These are phyloP conservation scores for Sakesphorus luctuosus DNA, from an alignment of 2,113 vertebrate genomes.

Conservation along the genomic window DNA sequence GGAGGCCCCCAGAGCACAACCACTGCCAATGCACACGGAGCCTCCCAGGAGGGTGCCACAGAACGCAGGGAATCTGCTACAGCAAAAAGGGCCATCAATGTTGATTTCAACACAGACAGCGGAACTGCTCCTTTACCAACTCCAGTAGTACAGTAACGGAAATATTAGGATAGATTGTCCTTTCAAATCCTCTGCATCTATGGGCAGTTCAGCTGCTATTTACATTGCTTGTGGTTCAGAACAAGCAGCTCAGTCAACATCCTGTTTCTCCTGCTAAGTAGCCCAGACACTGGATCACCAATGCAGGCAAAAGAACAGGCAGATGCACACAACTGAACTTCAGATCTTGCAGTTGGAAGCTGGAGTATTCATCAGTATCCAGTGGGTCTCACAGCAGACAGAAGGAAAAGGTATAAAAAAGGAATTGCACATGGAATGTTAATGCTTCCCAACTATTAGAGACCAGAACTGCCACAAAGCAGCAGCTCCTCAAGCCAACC, in stretches of 20 bases:
- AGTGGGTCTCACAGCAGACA: background rate
- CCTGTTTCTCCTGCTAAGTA: background rate
- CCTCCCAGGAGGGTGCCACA: accelerated
- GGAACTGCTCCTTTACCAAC: background rate
- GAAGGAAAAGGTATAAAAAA: background rate
- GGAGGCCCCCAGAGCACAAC: background rate
- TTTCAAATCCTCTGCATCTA: background rate
- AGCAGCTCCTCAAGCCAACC: background rate
- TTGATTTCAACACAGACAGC: background rate
- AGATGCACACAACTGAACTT: background rate
- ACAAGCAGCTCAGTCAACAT: background rate
- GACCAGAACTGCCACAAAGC: background rate
- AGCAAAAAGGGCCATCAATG: background rate
- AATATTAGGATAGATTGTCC: background rate
- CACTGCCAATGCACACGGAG: background rate
- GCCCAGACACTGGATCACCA: background rate
- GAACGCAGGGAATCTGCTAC: background rate
- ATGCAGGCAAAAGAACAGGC: background rate
- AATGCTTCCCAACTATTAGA: background rate
- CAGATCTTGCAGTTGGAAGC: background rate
- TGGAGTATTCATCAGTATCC: background rate
- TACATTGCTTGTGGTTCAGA: background rate
- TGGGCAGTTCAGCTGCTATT: background rate
- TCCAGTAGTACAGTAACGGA: background rate
- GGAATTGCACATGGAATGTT: background rate